Conservation (phyloP, 2,113 vertebrate species). For the Scytalopus superciliaris region DNA sequence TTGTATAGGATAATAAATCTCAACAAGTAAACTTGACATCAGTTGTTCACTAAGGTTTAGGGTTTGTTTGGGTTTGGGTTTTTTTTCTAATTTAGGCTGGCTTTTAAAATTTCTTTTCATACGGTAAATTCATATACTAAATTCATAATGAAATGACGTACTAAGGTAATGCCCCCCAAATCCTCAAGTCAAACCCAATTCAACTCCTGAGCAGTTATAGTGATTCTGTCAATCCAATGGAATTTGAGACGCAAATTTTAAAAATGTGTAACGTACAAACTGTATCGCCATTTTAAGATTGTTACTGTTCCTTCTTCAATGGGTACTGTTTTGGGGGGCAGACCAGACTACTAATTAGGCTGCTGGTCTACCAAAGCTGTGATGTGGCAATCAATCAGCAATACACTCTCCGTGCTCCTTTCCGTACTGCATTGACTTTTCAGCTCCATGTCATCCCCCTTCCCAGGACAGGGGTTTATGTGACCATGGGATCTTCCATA, state of each 20-base stretch:
- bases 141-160: neutral
- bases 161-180: neutral
- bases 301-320: neutral
- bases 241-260: neutral
- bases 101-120: neutral
- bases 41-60: neutral
- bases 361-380: neutral
- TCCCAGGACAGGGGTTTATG: neutral
- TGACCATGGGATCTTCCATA: neutral
- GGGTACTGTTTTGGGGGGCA: neutral
- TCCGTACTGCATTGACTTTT: neutral
- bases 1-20: neutral
- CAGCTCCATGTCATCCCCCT: neutral
- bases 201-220: neutral
- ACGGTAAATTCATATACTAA: neutral
- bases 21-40: neutral
- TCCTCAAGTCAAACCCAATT: neutral
- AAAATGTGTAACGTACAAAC: neutral
- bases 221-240: neutral
- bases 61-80: no score
- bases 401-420: accelerated
- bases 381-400: neutral
- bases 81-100: neutral
- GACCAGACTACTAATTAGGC: neutral
- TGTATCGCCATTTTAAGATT: neutral